Conservation (phyloP, 2,113 vertebrate genomes). For the Egretta garzetta region DNA sequence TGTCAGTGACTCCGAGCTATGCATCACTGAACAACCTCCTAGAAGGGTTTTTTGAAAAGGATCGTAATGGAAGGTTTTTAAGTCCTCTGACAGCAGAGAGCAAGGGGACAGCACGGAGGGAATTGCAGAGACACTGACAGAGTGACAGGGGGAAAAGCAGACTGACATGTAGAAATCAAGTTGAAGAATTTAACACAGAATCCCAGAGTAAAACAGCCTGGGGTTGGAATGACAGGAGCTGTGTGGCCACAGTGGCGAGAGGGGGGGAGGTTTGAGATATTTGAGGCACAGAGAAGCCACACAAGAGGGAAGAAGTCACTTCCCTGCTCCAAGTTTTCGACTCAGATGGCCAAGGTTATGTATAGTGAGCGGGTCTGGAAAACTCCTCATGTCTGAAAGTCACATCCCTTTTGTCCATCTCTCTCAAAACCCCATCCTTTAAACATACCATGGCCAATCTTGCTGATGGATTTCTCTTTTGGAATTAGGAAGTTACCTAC, state of each 20-base stretch:
- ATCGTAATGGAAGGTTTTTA: neutral
- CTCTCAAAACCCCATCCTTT: neutral
- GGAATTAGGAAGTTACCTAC: constrained; percentile 87
- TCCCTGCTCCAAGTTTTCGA: neutral
- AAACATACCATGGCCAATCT: constrained; percentile 91
- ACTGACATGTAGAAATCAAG: fast-evolving
- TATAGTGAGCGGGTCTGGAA: neutral
- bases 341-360: neutral
- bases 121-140: neutral
- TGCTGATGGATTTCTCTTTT: constrained; percentile 88
- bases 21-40: neutral
- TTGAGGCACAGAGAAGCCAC: neutral
- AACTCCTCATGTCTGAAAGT: neutral
- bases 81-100: neutral
- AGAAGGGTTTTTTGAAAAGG: neutral
- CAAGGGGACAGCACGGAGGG: neutral
- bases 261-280: neutral
- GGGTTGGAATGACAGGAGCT: neutral
- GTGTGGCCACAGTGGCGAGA: fast-evolving
- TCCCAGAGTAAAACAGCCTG: neutral
- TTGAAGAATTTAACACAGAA: neutral
- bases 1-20: neutral
- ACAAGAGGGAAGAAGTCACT: neutral
- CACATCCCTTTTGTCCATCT: neutral
- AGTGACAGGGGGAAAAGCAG: fast-evolving